These are phyloP conservation scores for Falco punctatus DNA, from an alignment of 2,113 vertebrate genomes.

Conservation along the genomic window DNA sequence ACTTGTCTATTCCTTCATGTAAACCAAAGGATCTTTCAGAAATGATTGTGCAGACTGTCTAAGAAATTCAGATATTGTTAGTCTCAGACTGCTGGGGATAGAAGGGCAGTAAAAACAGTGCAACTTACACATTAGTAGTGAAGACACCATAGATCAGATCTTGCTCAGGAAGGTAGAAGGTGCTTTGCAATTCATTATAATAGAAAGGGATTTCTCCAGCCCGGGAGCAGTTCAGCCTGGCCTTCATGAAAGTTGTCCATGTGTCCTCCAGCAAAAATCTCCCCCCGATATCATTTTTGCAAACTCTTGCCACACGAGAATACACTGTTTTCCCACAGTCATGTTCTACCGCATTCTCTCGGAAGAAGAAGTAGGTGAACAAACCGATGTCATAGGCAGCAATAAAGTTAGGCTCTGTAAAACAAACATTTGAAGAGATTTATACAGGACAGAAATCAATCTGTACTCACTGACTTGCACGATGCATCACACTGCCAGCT, in stretches of 20 bases:
- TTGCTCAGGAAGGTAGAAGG: conserved; percentile 88
- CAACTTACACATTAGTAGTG: conserved; percentile 89
- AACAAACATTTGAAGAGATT: conserved; percentile 51
- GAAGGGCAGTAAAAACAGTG: neutral
- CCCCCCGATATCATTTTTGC: conserved; percentile 89
- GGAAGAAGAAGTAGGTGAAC: conserved; percentile 90
- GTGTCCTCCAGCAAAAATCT: conserved; percentile 91
- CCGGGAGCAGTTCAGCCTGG: conserved; percentile 88
- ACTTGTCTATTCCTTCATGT: neutral
- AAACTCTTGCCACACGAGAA: conserved; percentile 88
- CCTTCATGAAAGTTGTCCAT: conserved; percentile 92
- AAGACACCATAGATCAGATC: conserved; percentile 90
- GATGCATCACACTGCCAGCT: neutral
- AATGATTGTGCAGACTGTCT: neutral
- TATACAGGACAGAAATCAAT: conserved; percentile 42
- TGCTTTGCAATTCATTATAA: conserved; percentile 90
- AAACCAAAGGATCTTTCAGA: neutral
- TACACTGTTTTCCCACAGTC: conserved; percentile 89
- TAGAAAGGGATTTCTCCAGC: conserved; percentile 90
- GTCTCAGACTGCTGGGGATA: neutral
- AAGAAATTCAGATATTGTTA: neutral
- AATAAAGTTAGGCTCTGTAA: conserved; percentile 89
- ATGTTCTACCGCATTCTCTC: conserved; percentile 88
- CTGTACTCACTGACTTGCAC: neutral
- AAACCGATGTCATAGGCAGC: conserved; percentile 89